Percentiles rank a stretch among this genome's conserved stretches.
Conservation (phyloP, 1,140 invertebrate species). For the Drosophila grimshawi region DNA sequence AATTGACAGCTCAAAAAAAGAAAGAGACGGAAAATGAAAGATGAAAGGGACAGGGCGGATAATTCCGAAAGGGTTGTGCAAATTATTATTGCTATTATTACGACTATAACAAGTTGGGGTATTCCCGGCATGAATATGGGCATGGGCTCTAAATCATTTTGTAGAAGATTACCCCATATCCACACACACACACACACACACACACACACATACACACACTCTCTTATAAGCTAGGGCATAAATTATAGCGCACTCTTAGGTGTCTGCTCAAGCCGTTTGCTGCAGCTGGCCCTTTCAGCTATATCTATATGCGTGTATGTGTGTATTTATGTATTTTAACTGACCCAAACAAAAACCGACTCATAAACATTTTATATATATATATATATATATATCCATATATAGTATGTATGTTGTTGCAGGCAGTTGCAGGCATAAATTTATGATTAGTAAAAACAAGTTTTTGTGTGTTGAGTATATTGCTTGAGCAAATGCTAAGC, state of each 20-base stretch:
- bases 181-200: conserved; percentile 4
- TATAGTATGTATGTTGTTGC: conserved; percentile 3
- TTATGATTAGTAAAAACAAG: conserved; percentile 74
- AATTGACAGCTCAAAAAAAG: conserved; percentile 50
- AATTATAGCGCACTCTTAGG: conserved; percentile 53
- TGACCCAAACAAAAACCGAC: conserved; percentile 34
- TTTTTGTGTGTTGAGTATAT: conserved; percentile 18
- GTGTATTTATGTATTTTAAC: conserved; percentile 4
- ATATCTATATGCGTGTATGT: conserved; percentile 11
- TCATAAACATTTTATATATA: conserved; percentile 3
- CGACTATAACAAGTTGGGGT: conserved; percentile 63
- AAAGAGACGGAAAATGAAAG: background rate
- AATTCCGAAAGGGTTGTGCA: conserved; percentile 71
- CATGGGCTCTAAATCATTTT: conserved; percentile 60
- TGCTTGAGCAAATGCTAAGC: conserved; percentile 20
- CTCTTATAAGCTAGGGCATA: conserved; percentile 39
- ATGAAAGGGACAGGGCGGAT: background rate
- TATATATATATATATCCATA: background rate
- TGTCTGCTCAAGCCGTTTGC: conserved; percentile 44
- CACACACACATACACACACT: background rate
- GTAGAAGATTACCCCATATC: conserved; percentile 47
- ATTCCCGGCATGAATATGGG: conserved; percentile 2
- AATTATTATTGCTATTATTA: conserved; percentile 79
- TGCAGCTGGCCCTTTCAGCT: conserved; percentile 18
- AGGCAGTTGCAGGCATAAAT: conserved; percentile 58